Percentiles rank a stretch among this genome's conserved stretches.
These are phyloP conservation scores for Drosophila prolongata DNA, from an alignment of 2,888 invertebrate species.

Conservation along the genomic window DNA sequence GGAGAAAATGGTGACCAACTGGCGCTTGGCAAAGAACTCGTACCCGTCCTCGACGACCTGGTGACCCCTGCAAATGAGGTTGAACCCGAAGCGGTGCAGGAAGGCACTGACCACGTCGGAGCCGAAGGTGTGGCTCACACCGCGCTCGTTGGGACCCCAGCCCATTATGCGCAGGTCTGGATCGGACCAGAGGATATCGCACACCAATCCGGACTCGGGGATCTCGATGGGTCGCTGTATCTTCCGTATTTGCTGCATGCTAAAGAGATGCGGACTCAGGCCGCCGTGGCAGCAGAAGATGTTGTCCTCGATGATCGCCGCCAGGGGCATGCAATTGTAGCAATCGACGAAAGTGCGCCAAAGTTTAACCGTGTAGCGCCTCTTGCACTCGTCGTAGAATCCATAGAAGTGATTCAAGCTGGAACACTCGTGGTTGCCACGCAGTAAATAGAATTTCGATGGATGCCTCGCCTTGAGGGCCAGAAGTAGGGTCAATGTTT, in stretches of 20 bases:
- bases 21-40: constrained; percentile 98
- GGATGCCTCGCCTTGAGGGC: constrained; percentile 99
- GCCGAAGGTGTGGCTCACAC: constrained; percentile 99
- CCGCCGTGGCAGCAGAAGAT: constrained; percentile 92
- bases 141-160: constrained; percentile 99
- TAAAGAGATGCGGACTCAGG: constrained; percentile 94
- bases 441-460: constrained; percentile 96
- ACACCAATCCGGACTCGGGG: constrained; percentile 97
- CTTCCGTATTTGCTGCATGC: constrained; percentile 98
- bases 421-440: constrained; percentile 98
- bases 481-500: constrained; percentile 97
- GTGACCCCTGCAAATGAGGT: constrained; percentile 87
- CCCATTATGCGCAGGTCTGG: constrained; percentile 97
- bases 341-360: constrained; percentile 99
- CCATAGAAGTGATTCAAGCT: constrained; percentile 98
- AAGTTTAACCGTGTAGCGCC: constrained; percentile 96
- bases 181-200: constrained; percentile 98
- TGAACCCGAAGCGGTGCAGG: constrained; percentile 98
- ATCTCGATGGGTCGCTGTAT: constrained; percentile 99
- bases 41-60: constrained; percentile 99
- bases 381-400: constrained; percentile 98
- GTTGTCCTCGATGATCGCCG: constrained; percentile 92
- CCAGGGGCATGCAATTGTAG: constrained; percentile 96
- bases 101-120: constrained; percentile 98
- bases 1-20: constrained; percentile 94